Conservation (phyloP, 2,797 vertebrate genomes). For the Thalassophryne amazonica region DNA sequence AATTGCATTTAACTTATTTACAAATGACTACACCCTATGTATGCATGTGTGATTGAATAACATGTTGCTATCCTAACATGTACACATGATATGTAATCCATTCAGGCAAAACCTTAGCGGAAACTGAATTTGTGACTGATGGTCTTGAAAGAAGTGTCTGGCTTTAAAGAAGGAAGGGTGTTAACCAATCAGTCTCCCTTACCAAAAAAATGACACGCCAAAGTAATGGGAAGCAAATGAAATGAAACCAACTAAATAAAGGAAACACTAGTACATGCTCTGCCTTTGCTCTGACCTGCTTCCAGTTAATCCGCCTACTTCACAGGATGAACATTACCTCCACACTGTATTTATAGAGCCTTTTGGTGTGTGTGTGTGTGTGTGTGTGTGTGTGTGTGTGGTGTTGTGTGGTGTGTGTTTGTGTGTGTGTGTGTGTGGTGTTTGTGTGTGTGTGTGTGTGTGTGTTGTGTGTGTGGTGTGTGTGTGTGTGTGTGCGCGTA, state of each 20-base stretch:
- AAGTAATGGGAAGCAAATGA: slow-evolving; percentile 12
- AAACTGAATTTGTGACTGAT: slow-evolving; percentile 28
- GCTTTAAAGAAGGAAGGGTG: slow-evolving; percentile 12
- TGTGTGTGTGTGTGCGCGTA: slow-evolving; percentile 7
- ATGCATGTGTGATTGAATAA: no score
- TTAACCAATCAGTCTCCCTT: slow-evolving; percentile 24
- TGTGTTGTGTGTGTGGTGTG: neutral
- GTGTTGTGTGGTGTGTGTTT: neutral
- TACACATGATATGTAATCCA: slow-evolving; percentile 1
- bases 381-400: slow-evolving; percentile 3
- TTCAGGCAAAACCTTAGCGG: slow-evolving; percentile 14
- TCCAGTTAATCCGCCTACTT: slow-evolving; percentile 76
- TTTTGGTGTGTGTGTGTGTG: slow-evolving; percentile 24
- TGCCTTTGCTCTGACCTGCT: slow-evolving; percentile 75
- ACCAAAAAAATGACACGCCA: slow-evolving; percentile 18
- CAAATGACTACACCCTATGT: no score
- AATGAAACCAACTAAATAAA: slow-evolving; percentile 39
- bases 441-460: slow-evolving; percentile 19
- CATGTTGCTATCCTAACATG: neutral
- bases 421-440: neutral
- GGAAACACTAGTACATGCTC: slow-evolving; percentile 55
- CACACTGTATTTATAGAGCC: slow-evolving; percentile 67
- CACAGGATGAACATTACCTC: slow-evolving; percentile 68
- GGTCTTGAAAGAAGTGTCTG: slow-evolving; percentile 3
- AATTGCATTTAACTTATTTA: no score